phyloP scores from a whole-genome alignment of 2,797 vertebrate species.

The Periophthalmus magnuspinnatus region DNA sequence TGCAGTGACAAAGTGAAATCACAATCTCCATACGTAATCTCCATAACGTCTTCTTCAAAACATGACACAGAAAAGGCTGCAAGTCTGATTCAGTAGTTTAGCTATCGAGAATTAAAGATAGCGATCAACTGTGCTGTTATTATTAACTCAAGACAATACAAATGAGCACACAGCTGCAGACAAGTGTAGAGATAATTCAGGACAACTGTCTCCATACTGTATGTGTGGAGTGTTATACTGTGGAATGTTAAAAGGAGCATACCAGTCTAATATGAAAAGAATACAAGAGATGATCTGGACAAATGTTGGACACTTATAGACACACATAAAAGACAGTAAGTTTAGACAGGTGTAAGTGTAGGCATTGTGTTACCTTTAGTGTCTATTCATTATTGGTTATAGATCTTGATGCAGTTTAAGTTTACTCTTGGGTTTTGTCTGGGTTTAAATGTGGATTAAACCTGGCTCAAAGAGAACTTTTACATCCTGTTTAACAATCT shows the following conservation, averaged over 20 bases:
- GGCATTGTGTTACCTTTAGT: too few species aligned
- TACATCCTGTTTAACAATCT: too few species aligned
- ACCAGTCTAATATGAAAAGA: not conserved
- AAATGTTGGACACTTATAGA: not conserved
- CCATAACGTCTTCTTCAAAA: not conserved
- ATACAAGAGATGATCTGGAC: not conserved
- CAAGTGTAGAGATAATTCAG: not conserved
- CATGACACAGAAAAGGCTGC: not conserved
- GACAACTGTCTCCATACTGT: not conserved
- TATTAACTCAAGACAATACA: not conserved
- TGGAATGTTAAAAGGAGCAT: not conserved
- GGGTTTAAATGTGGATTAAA: not conserved
- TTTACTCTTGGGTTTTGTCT: not conserved
- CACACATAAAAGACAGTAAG: not conserved
- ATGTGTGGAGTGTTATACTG: not conserved
- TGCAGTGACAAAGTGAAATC: too few species aligned
- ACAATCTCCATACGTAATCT: too few species aligned
- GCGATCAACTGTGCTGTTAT: not conserved
- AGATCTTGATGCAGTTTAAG: too few species aligned
- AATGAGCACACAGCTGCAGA: not conserved
- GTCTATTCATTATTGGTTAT: too few species aligned
- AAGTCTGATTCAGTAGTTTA: not conserved
- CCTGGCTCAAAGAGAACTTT: not conserved
- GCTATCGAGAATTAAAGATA: not conserved
- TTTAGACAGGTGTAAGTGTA: not conserved